Base-by-base conservation (phyloP, 2,888 invertebrate species). In the Pegoplata infirma region DNA sequence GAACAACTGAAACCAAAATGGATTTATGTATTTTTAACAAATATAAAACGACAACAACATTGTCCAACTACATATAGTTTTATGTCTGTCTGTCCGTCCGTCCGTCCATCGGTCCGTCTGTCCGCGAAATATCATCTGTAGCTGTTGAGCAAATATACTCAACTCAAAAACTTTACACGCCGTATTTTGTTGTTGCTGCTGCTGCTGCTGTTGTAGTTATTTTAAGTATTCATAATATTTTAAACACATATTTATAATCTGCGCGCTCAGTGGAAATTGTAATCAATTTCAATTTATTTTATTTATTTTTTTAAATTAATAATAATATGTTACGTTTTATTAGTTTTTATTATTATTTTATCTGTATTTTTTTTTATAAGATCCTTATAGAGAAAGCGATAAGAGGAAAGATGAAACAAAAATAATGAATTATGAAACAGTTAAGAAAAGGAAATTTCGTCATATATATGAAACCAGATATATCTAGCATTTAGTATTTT, bases 201-300 rank as follows among this genome's bases (percentile, higher is more conserved):
- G n/a, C n/a, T n/a, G n/a, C n/a, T n/a, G n/a, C n/a, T n/a, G n/a
- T n/a, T n/a, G n/a, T n/a, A n/a, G n/a, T n/a, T n/a, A n/a, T n/a
- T 44, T 73, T 56, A 73, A 67, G 67, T 47, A 51, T 49, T 58
- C 72, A 32, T 67, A 28, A 71, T 67, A 66, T 66, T 66, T 66
- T 46, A 76, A 14, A 32, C 58, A 71, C 76, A 76, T 59, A 51
- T 58, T 36, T 71, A 66, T 66, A 59, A 66, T 59, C 64, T 58
- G 23, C 64, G 46, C 55, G 23, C 64, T 44, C 55, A 67, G 75
- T 79, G 79, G 79, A 79, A 79, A 79, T 75, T 72, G 75, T 72
- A 79, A 79, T 79, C 79, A 79, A 58, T 79, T 79, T 79, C 79
- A 79, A 79, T 79, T 79, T 79, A 79, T 78, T 78, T 74, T 74